A percentile compares a stretch with the other conserved stretches of the same genome.
Conservation (phyloP, 2,797 vertebrate species). For the Syngnathus rostellatus region DNA sequence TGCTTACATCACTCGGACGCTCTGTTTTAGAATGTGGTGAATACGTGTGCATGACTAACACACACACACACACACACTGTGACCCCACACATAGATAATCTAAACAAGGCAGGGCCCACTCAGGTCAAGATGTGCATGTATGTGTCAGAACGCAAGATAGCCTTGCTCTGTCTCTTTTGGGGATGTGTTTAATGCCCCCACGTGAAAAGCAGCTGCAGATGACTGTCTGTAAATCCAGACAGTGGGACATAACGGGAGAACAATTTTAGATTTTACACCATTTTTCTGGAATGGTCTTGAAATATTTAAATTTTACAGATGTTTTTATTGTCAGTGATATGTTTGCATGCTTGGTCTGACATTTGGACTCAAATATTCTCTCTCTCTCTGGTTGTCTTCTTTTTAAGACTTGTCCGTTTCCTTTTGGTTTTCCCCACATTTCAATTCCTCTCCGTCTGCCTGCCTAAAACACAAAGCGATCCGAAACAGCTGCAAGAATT, state of each 20-base stretch:
- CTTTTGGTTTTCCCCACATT: slow-evolving; percentile 10
- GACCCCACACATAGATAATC: slow-evolving; percentile 35
- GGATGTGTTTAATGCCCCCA: slow-evolving; percentile 17
- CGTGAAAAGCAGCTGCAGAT: slow-evolving; percentile 35
- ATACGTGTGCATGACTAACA: neutral
- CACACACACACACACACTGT: slow-evolving; percentile 11
- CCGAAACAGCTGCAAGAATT: slow-evolving; percentile 65
- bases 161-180: slow-evolving; percentile 7
- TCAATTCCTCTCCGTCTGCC: slow-evolving; percentile 17
- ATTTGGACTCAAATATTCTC: neutral
- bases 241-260: slow-evolving; percentile 15
- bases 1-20: slow-evolving; percentile 6
- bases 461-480: slow-evolving; percentile 50
- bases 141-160: slow-evolving; percentile 23
- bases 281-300: neutral
- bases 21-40: slow-evolving; percentile 10
- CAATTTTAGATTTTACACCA: neutral
- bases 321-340: too few species aligned
- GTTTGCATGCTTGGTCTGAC: too few species aligned
- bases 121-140: slow-evolving; percentile 36
- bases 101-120: slow-evolving; percentile 32
- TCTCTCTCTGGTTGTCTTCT: neutral
- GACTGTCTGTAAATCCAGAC: slow-evolving; percentile 27
- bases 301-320: neutral
- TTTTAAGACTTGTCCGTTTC: neutral